Evolutionary conservation across 1,140 invertebrate species (phyloP), one percentile per base, ranked within the genome.

Genomic region (Pogonomyrmex californicus): DNA sequence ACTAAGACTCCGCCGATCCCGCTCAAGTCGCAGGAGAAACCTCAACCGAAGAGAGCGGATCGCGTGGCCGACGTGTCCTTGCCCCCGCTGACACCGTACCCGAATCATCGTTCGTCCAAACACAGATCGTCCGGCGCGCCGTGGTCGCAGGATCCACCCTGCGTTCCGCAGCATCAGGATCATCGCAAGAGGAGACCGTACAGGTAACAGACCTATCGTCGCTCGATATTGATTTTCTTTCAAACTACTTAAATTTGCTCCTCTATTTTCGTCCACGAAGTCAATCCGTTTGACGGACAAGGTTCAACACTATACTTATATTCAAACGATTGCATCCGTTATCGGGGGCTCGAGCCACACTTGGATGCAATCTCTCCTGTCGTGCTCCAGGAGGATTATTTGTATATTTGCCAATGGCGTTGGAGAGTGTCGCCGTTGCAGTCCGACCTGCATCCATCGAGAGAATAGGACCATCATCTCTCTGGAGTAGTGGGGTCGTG

Each of bases 1-100:
- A 94, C 95, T 87, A 95, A 93, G 94, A 94, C 94, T 76, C 95
- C 95, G 73, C 92, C 94, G 70, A 95, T 95, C 79, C 91, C 92
- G 89, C 70, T 92, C 66, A 95, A 93, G 90, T 89, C 92, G 73
- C 89, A 92, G 87, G 86, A 92, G 90, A 86, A 92, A 88, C 41
- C 70, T n/a, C 88, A 92, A 66, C 70, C 82, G 68, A 87, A 75
- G 65, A 93, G 92, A 71, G 90, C 86, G 66, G 92, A 94, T 71
- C 92, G 86, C n/a, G 85, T 89, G 23, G 89, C 87, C 30, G 91
- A 94, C 73, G 91, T 95, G 92, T 93, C 93, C 86, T 91, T 95
- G 89, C 95, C 95, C 41, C 94, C 93, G 23, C 89, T 95, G 86
- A 93, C 93, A 87, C 90, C 93, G 3, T 89, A 93, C 62, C 87